Conservation (phyloP, 1,140 invertebrate genomes). For the Anagrus nilaparvatae region DNA sequence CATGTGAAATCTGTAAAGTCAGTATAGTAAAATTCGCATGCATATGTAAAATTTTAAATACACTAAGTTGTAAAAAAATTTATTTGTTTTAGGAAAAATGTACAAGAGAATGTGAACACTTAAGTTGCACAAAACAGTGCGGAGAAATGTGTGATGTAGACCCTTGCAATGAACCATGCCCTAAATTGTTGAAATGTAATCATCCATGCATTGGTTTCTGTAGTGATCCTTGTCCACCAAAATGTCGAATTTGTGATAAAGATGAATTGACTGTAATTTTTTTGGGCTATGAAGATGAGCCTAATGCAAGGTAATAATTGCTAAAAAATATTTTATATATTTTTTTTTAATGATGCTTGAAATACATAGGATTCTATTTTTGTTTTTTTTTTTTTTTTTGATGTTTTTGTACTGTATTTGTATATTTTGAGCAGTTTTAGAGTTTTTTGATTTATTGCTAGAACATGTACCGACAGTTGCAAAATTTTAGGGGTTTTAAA, state of each 20-base stretch:
- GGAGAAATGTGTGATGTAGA: background rate
- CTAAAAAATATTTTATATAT: background rate
- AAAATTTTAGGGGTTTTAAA: too few relatives aligned
- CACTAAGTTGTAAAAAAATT: background rate
- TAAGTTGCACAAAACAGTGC: background rate
- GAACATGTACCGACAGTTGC: too few relatives aligned
- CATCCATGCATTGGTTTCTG: constrained; percentile 58
- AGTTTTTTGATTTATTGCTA: too few relatives aligned
- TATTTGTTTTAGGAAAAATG: background rate
- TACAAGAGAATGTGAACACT: background rate
- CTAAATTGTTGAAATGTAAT: constrained; percentile 40
- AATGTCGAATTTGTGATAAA: constrained; percentile 41
- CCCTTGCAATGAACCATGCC: constrained; percentile 35
- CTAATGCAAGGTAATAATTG: constrained; percentile 40
- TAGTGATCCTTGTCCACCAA: constrained; percentile 50
- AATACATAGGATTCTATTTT: too few relatives aligned
- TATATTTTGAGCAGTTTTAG: too few relatives aligned
- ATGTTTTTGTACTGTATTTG: too few relatives aligned
- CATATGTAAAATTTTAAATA: too few relatives aligned
- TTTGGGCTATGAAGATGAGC: constrained; percentile 45
- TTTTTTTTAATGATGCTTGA: background rate
- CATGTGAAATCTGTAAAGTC: constrained; percentile 33
- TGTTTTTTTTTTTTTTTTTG: too few relatives aligned
- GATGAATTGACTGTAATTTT: constrained; percentile 45
- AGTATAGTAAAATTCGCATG: too few relatives aligned